phyloP scores from a whole-genome alignment of 2,888 invertebrate genomes.

The Hypsopygia costalis region DNA sequence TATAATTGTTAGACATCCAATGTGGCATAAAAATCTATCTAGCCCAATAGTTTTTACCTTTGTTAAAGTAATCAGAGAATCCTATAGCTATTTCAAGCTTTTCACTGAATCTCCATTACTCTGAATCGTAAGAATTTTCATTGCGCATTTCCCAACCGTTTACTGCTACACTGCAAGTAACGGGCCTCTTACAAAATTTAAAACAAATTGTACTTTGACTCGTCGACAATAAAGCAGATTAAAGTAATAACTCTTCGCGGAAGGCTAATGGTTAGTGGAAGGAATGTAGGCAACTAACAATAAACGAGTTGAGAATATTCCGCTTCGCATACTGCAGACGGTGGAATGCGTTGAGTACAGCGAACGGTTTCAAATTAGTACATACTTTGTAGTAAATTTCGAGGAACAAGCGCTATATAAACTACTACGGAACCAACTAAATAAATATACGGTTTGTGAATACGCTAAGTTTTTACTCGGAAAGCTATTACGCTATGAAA shows the following conservation, averaged over 20 bases:
- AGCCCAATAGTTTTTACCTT: too few relatives aligned
- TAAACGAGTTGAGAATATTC: slow-evolving; percentile 47
- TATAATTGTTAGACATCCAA: too few relatives aligned
- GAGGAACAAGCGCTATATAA: slow-evolving; percentile 39
- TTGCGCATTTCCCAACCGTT: neutral
- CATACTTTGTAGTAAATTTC: slow-evolving; percentile 56
- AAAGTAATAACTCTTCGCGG: slow-evolving; percentile 11
- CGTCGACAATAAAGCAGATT: slow-evolving; percentile 6
- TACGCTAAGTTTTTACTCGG: slow-evolving; percentile 6
- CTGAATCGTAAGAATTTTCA: too few relatives aligned
- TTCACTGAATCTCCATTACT: too few relatives aligned
- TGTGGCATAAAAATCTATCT: too few relatives aligned
- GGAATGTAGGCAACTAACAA: slow-evolving; percentile 23
- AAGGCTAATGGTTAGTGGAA: slow-evolving; percentile 13
- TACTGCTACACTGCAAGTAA: too few relatives aligned
- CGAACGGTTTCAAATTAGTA: slow-evolving; percentile 51
- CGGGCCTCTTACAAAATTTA: neutral
- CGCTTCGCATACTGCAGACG: slow-evolving; percentile 36
- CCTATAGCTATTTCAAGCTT: too few relatives aligned
- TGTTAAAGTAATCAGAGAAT: too few relatives aligned
- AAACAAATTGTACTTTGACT: slow-evolving; percentile 5
- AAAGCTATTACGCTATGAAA: slow-evolving; percentile 8
- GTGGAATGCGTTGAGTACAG: slow-evolving; percentile 41
- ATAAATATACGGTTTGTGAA: neutral
- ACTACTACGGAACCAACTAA: slow-evolving; percentile 1